Evolutionary conservation across 2,888 invertebrate genomes (phyloP), one percentile per base, ranked within the genome.

Genomic region (Linnaemya vulpina): DNA sequence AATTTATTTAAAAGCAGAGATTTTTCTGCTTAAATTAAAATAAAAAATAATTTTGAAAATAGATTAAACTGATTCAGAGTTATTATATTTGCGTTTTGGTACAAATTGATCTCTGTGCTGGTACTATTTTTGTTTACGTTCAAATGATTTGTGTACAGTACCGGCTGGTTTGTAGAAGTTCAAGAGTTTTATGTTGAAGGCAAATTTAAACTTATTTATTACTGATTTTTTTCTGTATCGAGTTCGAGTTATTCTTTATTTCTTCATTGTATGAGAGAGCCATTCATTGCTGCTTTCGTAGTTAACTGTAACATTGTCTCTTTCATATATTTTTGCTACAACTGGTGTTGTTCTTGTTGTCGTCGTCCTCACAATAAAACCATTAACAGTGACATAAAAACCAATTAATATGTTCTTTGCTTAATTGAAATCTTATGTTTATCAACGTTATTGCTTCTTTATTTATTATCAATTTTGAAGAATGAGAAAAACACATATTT

Each of bases 361-460:
- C 15, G 38, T 60, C 46, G 43, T 84, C 60, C 30, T 58, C 46
- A 75, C 77, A 85, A 82, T 78, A 74, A 70, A 84, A 49, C 74
- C 82, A 85, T 85, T 85, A 85, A 75, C 35, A 77, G 68, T 77
- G 82, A 78, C 78, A 82, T 81, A 73, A 80, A 80, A 84, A 81
- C 67, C 81, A 81, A 81, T 77, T 81, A 80, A 77, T 68, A 58
- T 67, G 76, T 84, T 80, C 73, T 67, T 84, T 84, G 67, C 73
- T 84, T 84, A 81, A 84, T 84, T 84, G 81, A 81, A 84, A 77
- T 84, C 76, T 76, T 68, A 55, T 84, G 81, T 81, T 84, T 81
- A 73, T 81, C 75, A 65, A 68, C 17, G 68, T 62, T 82, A 73
- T 79, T 58, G 25, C 49, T 62, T 40, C n/a, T 75, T 75, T 73